Evolutionary conservation across 37 sponge, comb jelly and placozoan species (phyloP).

Genomic region (Agelas oroides): DNA sequence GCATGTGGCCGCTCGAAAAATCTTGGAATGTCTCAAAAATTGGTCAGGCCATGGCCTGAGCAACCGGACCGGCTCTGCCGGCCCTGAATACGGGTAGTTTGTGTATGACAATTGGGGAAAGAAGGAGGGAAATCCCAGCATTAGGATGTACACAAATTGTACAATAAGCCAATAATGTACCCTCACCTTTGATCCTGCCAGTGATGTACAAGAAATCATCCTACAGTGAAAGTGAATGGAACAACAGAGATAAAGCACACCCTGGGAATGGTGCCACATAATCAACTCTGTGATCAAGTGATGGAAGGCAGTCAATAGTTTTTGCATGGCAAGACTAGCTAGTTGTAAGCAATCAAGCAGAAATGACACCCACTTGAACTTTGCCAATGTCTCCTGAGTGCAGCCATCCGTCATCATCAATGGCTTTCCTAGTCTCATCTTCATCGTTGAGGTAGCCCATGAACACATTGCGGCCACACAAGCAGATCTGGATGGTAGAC

Average conservation of each 20-base stretch:
- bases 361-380: slow-evolving; percentile 9
- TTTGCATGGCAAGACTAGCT: background rate
- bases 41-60: too few relatives aligned
- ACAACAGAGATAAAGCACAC: too few relatives aligned
- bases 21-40: too few relatives aligned
- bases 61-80: too few relatives aligned
- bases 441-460: slow-evolving; percentile 93
- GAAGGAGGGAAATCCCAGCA: too few relatives aligned
- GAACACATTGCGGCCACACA: slow-evolving; percentile 87
- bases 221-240: background rate
- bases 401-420: slow-evolving; percentile 93
- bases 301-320: too few relatives aligned
- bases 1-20: too few relatives aligned
- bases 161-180: too few relatives aligned
- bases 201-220: slow-evolving; percentile 76
- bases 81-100: too few relatives aligned
- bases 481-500: slow-evolving; percentile 57
- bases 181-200: slow-evolving; percentile 81
- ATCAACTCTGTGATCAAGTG: too few relatives aligned
- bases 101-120: too few relatives aligned
- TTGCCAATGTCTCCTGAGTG: slow-evolving; percentile 93
- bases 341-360: background rate
- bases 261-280: background rate
- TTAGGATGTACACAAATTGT: too few relatives aligned
- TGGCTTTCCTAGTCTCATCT: slow-evolving; percentile 85